phyloP scores from a whole-genome alignment of 2,113 vertebrate species.

The Clarias macrocephalus region DNA sequence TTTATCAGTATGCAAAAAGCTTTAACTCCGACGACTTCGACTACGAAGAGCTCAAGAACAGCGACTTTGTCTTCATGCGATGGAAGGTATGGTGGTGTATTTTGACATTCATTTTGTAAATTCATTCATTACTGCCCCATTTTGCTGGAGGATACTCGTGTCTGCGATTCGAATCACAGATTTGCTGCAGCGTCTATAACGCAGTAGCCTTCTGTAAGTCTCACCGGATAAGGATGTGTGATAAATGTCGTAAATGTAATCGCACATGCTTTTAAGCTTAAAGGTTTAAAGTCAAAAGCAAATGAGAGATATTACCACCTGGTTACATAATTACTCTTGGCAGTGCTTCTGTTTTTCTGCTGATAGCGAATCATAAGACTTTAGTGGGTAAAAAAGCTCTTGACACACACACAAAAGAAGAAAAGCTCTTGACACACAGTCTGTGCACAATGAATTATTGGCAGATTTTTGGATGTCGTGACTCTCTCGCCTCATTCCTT shows the following conservation, averaged over 20 bases:
- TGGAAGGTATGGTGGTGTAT: constrained; percentile 88
- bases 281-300: background rate
- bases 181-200: background rate
- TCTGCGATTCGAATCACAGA: background rate
- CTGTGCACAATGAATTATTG: background rate
- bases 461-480: background rate
- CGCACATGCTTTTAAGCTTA: background rate
- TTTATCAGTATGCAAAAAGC: constrained; percentile 96
- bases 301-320: background rate
- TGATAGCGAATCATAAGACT: background rate
- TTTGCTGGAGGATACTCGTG: background rate
- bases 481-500: background rate
- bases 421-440: background rate
- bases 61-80: constrained; percentile 98
- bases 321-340: background rate
- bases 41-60: constrained; percentile 89
- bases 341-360: background rate
- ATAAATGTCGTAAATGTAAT: background rate
- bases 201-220: background rate
- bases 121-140: background rate
- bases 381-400: background rate
- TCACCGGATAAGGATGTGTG: background rate
- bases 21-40: constrained; percentile 98
- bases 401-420: background rate
- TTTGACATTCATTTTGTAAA: background rate